Evolutionary conservation across 2,888 invertebrate genomes (phyloP).

Genomic region (Cephalotes varians): DNA sequence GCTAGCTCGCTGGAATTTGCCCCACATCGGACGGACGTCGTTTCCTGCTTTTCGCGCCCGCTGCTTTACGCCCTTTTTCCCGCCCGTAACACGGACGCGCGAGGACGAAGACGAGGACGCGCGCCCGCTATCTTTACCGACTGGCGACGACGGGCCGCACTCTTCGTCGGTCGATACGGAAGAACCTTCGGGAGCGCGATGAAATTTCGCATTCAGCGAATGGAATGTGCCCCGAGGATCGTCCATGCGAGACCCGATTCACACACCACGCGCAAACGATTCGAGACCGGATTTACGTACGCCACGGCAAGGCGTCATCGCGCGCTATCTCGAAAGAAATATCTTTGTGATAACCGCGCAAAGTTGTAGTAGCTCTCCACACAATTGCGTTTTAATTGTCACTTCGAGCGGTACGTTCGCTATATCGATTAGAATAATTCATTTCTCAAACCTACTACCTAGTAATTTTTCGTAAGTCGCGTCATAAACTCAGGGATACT

Average conservation of each 20-base stretch:
- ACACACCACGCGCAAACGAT: neutral
- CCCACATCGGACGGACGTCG: slow-evolving; percentile 70
- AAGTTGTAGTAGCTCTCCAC: neutral
- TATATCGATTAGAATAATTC: neutral
- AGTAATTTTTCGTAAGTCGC: neutral
- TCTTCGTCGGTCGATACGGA: slow-evolving; percentile 69
- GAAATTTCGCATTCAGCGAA: slow-evolving; percentile 22
- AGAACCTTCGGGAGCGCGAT: slow-evolving; percentile 48
- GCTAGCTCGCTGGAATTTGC: slow-evolving; percentile 77
- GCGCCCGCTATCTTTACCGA: slow-evolving; percentile 70
- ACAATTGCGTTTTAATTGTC: neutral
- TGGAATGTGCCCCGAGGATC: slow-evolving; percentile 28
- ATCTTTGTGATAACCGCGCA: neutral
- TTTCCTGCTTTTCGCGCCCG: slow-evolving; percentile 75
- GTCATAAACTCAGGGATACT: neutral
- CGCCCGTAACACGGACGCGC: slow-evolving; percentile 24
- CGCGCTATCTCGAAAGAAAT: slow-evolving; percentile 22
- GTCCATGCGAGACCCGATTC: slow-evolving; percentile 1
- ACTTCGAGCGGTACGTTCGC: neutral
- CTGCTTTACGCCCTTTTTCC: slow-evolving; percentile 70
- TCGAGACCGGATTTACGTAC: neutral
- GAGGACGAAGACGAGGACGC: slow-evolving; percentile 38
- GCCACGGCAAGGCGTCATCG: neutral
- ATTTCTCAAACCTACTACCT: neutral
- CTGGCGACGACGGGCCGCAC: slow-evolving; percentile 55